These are phyloP conservation scores for Drosophila pachea DNA, from an alignment of 1,140 invertebrate species.

Conservation along the genomic window DNA sequence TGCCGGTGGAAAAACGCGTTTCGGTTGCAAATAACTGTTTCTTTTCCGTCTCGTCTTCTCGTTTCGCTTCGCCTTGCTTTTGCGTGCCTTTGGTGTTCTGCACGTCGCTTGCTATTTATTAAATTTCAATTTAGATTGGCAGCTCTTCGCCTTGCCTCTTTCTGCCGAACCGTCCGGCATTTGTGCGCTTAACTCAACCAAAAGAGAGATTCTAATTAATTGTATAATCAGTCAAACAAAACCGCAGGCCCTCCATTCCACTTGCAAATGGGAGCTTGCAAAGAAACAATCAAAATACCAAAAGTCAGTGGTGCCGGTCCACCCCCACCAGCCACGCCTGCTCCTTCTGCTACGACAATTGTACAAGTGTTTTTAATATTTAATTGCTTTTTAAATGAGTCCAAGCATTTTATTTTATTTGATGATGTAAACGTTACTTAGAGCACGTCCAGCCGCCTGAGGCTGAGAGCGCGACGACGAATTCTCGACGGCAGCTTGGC, in stretches of 20 bases:
- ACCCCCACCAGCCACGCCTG: not conserved
- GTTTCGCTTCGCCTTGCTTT: not conserved
- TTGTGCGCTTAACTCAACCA: conserved; percentile 44
- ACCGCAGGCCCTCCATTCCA: conserved; percentile 36
- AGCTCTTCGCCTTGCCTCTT: not conserved
- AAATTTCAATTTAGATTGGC: conserved; percentile 39
- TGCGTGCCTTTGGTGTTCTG: not conserved
- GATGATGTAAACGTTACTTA: conserved; percentile 74
- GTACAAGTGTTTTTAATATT: conserved; percentile 77
- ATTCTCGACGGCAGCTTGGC: conserved; percentile 43
- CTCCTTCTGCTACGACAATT: conserved; percentile 24
- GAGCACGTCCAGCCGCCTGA: conserved; percentile 54
- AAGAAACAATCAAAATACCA: conserved; percentile 75
- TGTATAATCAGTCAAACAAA: conserved; percentile 73
- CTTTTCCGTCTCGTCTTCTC: not conserved
- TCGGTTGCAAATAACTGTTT: conserved; percentile 39
- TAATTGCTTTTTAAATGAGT: conserved; percentile 77
- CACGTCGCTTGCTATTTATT: conserved; percentile 17
- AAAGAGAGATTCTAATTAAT: conserved; percentile 68
- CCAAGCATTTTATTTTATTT: conserved; percentile 75
- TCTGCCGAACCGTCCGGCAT: conserved; percentile 8
- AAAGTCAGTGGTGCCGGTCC: conserved; percentile 50
- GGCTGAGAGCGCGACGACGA: not conserved
- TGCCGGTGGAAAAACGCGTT: conserved; percentile 33
- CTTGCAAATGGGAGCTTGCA: conserved; percentile 62